These are phyloP conservation scores for Gerosis bhagava DNA, from an alignment of 2,888 invertebrate species.

Conservation along the genomic window DNA sequence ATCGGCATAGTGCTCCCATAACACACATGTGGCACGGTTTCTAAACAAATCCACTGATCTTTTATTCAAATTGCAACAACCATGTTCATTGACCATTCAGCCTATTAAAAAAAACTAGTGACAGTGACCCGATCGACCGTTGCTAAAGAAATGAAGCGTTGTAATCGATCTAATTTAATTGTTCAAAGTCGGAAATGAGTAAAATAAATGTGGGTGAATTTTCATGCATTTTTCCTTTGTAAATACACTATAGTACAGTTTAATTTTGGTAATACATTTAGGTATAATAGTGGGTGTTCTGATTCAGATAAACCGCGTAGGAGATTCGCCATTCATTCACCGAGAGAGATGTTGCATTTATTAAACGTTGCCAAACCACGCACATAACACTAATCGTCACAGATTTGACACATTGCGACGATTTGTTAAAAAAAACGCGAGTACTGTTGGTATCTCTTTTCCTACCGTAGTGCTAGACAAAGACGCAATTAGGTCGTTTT, in stretches of 20 bases:
- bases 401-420: constrained; percentile 8
- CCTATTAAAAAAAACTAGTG: constrained; percentile 5
- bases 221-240: constrained; percentile 13
- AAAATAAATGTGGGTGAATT: constrained; percentile 18
- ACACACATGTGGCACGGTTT: constrained; percentile 53
- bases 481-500: constrained; percentile 19
- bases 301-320: constrained; percentile 11
- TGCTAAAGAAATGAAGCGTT: constrained; percentile 15
- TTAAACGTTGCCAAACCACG: constrained; percentile 24
- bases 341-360: constrained; percentile 22
- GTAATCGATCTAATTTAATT: constrained; percentile 13
- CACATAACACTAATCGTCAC: constrained; percentile 11
- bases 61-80: constrained; percentile 19
- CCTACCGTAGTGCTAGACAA: constrained; percentile 27
- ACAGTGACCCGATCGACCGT: constrained; percentile 12
- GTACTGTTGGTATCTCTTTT: constrained; percentile 26
- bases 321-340: constrained; percentile 22
- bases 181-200: constrained; percentile 18
- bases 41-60: constrained; percentile 19
- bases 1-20: constrained; percentile 73
- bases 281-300: constrained; percentile 5
- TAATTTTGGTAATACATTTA: not conserved
- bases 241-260: not conserved
- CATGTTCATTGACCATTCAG: constrained; percentile 21
- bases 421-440: constrained; percentile 23